Conservation (phyloP, 2,797 vertebrate genomes). For the Streptopelia turtur region DNA sequence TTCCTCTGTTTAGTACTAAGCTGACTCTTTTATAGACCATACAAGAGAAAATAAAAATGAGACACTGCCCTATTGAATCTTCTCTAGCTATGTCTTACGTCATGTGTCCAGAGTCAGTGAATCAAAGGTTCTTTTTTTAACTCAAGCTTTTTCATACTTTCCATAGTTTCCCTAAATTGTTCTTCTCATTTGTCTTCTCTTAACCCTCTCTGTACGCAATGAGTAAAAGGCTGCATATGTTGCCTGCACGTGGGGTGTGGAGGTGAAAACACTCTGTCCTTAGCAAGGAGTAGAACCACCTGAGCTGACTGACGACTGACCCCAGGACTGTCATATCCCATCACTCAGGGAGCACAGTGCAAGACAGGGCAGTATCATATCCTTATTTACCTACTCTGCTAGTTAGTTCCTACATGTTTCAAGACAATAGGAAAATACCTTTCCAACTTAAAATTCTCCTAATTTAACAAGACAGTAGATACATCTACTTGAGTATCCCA, state of each 20-base stretch:
- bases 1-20: background rate
- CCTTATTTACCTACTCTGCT: background rate
- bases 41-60: background rate
- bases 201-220: background rate
- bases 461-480: background rate
- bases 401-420: background rate
- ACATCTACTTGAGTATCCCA: accelerated
- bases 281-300: background rate
- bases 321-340: background rate
- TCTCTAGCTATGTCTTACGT: background rate
- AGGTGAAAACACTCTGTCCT: background rate
- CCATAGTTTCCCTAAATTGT: background rate
- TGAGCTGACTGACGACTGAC: background rate
- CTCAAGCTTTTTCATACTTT: background rate
- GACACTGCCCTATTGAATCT: background rate
- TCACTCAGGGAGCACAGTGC: background rate
- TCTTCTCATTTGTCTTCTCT: background rate
- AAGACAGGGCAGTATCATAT: accelerated
- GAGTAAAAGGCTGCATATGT: background rate
- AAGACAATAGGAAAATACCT: background rate
- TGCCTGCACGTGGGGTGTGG: background rate
- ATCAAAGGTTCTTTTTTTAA: background rate
- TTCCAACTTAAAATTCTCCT: background rate
- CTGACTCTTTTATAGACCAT: background rate
- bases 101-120: background rate